Evolutionary conservation across 2,113 vertebrate genomes (phyloP).

Genomic region (Gallinago paraguaiae): DNA sequence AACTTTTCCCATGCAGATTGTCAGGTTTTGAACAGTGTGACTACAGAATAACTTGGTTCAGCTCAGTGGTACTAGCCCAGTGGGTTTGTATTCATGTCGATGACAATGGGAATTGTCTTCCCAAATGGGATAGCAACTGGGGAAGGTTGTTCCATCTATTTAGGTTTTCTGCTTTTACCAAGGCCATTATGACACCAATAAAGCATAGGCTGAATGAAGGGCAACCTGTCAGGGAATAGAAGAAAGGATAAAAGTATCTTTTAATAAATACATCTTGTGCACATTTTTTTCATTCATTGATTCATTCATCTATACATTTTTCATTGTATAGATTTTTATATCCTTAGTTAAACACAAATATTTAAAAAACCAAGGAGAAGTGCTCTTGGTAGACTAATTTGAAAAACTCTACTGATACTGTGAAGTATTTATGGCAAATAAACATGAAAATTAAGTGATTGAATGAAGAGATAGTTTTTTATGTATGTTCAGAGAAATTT

Average conservation of each 20-base stretch:
- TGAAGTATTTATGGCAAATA: neutral
- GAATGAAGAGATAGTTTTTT: neutral
- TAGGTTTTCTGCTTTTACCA: neutral
- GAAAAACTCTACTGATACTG: neutral
- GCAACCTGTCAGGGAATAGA: neutral
- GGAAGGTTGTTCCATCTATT: neutral
- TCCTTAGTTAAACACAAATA: neutral
- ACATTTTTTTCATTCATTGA: neutral
- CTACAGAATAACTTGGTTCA: neutral
- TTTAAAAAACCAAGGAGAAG: neutral
- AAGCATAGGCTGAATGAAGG: neutral
- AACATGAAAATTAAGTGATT: neutral
- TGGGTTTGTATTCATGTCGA: neutral
- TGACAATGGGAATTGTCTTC: neutral
- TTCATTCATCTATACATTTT: no score
- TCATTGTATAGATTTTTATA: neutral
- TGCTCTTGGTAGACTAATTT: neutral
- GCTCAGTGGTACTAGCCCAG: neutral
- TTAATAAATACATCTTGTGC: neutral
- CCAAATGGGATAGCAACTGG: neutral
- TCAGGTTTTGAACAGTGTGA: neutral
- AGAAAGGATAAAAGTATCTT: neutral
- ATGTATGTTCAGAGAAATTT: neutral
- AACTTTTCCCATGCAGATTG: neutral
- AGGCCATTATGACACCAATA: rapidly evolving